A percentile compares a stretch with the other conserved stretches of the same genome.
Evolutionary conservation across 1,140 invertebrate genomes (phyloP).

Genomic region (Ephestia elutella): DNA sequence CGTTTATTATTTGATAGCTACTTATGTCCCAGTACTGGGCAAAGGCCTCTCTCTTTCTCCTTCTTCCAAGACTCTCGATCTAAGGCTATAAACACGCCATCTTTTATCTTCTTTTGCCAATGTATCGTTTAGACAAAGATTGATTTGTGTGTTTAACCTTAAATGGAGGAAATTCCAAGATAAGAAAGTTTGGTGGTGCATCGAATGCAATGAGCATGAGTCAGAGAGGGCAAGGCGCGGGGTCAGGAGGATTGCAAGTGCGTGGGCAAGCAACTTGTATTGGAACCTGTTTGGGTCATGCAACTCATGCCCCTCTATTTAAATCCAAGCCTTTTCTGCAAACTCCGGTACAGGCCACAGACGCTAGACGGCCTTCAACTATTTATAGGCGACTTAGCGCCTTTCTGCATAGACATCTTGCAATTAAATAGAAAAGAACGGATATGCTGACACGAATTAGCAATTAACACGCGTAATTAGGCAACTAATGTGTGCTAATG

Average conservation of each 20-base stretch:
- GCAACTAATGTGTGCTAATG: background rate
- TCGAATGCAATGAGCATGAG: conserved; percentile 38
- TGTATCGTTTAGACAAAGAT: too few species aligned
- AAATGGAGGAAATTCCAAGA: background rate
- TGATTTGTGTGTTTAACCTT: too few species aligned
- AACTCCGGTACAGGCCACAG: conserved; percentile 34
- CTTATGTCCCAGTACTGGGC: too few species aligned
- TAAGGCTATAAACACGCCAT: too few species aligned
- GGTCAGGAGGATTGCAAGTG: conserved; percentile 54
- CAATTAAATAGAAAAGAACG: background rate
- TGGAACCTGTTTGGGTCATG: conserved; percentile 68
- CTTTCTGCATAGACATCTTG: conserved; percentile 7
- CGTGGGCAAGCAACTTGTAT: conserved; percentile 54
- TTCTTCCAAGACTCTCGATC: too few species aligned
- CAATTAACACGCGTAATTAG: background rate
- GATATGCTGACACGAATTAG: background rate
- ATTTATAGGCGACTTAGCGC: conserved; percentile 28
- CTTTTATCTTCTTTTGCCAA: too few species aligned
- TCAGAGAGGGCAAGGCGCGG: conserved; percentile 47
- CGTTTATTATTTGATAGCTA: too few species aligned
- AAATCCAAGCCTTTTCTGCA: conserved; percentile 57
- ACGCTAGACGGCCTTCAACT: conserved; percentile 35
- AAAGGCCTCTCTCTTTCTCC: too few species aligned
- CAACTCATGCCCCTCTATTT: conserved; percentile 67
- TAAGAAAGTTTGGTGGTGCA: background rate